Base-by-base conservation (phyloP, 1,140 invertebrate genomes). In the Helicoverpa zea region DNA sequence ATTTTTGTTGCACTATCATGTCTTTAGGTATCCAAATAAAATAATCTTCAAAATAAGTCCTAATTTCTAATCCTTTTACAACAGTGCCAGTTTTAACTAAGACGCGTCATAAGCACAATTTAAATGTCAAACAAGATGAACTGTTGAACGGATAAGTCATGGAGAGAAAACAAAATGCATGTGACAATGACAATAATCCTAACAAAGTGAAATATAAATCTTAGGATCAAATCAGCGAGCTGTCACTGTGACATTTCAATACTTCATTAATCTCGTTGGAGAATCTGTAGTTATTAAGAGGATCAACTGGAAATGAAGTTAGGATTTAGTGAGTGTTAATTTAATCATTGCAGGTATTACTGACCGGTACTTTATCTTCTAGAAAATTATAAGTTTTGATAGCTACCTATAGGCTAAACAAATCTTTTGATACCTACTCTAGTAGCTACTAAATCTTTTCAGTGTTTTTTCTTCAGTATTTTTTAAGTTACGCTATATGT, bases 1-100 rank as follows among this genome's bases (percentile, higher is more conserved):
- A 9, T 43, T 23, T 23, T 0, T 23, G 23, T 23, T n/a, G n/a
- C n/a, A n/a, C n/a, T n/a, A 23, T 23, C 23, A 23, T 23, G 23
- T 23, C 2, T 23, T 1, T 23, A 23, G 35, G 5, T 43, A 9
- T 43, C 9, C 1, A 43, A 9, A 43, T 43, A 43, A 43, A 43
- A 43, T 43, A 43, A 43, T 7, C 35, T 43, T 5, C 35, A 43
- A 43, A 43, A 43, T 7, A 43, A 43, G 35, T 0, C 3, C 35
- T 43, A 13, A 64, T 64, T 47, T 64, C 63, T 64, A 47, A 43
- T 43, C 63, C 30, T 47, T 64, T 64, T n/a, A 43, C 16, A n/a
- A 14, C 4, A 16, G 11, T 30, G n/a, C 10, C 63, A 16, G 5
- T 43, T 43, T 13, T 3, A 10, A 64, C 35, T 2, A 23, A 58